Evolutionary conservation across 2,797 vertebrate genomes (phyloP).

Genomic region (Setipinna tenuifilis): DNA sequence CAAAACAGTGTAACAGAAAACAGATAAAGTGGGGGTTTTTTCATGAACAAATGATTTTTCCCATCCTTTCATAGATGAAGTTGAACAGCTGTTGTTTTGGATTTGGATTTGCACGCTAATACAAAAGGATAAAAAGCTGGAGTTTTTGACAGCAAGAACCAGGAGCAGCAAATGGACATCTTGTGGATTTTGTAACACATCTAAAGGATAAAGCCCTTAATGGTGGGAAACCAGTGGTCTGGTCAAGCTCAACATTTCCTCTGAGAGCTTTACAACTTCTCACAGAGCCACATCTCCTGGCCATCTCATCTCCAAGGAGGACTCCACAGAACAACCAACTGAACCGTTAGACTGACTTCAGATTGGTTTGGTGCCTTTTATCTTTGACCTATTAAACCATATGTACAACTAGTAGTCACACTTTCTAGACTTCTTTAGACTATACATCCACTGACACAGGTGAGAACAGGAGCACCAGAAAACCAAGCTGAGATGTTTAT

Average conservation of each 20-base stretch:
- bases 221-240: background rate
- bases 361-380: background rate
- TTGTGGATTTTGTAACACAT: background rate
- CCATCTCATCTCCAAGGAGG: background rate
- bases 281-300: background rate
- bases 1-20: conserved; percentile 62
- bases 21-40: conserved; percentile 42
- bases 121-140: background rate
- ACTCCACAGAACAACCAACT: background rate
- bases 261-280: background rate
- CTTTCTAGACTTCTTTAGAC: background rate
- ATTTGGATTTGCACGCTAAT: background rate
- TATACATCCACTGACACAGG: background rate
- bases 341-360: background rate
- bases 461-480: background rate
- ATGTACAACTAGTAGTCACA: background rate
- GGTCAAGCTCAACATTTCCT: background rate
- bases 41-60: background rate
- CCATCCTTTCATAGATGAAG: background rate
- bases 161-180: background rate
- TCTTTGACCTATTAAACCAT: background rate
- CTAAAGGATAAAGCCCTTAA: background rate
- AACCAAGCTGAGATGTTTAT: background rate
- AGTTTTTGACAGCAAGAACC: background rate
- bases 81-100: background rate